Base-by-base conservation (phyloP, 2,888 invertebrate species). In the Drosophila kokeensis region DNA sequence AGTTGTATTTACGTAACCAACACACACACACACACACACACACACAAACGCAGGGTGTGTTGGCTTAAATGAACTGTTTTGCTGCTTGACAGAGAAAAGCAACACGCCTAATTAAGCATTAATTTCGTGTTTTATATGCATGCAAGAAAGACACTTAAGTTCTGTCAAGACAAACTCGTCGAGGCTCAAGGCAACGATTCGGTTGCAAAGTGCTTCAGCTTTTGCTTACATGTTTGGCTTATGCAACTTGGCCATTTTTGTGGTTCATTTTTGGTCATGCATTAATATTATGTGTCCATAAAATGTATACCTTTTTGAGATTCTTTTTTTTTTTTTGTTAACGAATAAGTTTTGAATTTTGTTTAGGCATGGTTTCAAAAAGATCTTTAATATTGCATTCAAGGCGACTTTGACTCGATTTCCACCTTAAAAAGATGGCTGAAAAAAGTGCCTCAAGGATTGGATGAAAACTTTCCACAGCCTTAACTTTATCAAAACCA, bases 51-150 rank as follows among this genome's bases (percentile, higher is more conserved):
- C 54, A n/a, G n/a, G 38, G 29, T n/a, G 30, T 54, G 64, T 27
- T 53, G 36, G 10, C 45, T 40, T 34, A 27, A 42, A 38, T 50
- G 53, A 45, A 66, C 59, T 69, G 62, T 62, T 62, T 57, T 68
- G 65, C 65, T 74, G 61, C 54, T 24, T 76, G 50, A 57, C 54
- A 58, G 52, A 52, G 53, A 68, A 69, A 64, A 69, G 69, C 65
- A 83, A 71, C 48, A 72, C 50, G 70, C 83, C 73, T 85, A 85
- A 89, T 85, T 90, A 85, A 83, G 83, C 81, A 90, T 90, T 85
- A 82, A 90, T 90, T 80, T 76, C 78, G 67, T 90, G 78, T 71
- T 85, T 82, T 85, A 83, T 88, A 90, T 90, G 90, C 81, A 88
- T 50, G 77, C 65, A 57, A 48, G 57, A 38, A 38, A n/a, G 65